Conservation (phyloP, 2,113 vertebrate species). For the Sterna hirundo region DNA sequence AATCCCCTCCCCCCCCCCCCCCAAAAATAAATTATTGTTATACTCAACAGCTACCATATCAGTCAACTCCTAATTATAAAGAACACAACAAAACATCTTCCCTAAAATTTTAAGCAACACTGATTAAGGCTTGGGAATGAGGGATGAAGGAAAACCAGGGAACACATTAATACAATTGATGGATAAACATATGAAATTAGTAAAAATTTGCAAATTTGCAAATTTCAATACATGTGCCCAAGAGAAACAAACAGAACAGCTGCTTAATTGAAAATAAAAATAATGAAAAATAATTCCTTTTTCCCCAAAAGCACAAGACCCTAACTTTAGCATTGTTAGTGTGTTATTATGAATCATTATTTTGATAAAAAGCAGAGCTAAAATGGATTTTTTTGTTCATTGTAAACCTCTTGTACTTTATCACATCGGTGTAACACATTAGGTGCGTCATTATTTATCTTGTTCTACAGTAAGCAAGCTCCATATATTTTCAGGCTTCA, state of each 20-base stretch:
- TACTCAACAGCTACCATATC: not conserved
- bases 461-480: not conserved
- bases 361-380: not conserved
- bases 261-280: slow-evolving; percentile 12
- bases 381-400: not conserved
- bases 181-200: not conserved
- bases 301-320: not conserved
- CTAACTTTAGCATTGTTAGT: not conserved
- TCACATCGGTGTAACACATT: not conserved
- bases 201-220: not conserved
- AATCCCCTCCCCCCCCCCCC: not conserved
- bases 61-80: not conserved
- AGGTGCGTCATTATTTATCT: not conserved
- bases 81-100: not conserved
- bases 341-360: not conserved
- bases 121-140: not conserved
- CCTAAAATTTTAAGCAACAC: not conserved
- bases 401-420: not conserved
- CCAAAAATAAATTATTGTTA: not conserved
- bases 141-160: not conserved
- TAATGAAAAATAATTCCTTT: slow-evolving; percentile 11
- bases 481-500: slow-evolving; percentile 16
- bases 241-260: not conserved
- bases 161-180: not conserved
- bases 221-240: not conserved